Evolutionary conservation across 2,888 invertebrate species (phyloP).

Genomic region (Callosobruchus maculatus): DNA sequence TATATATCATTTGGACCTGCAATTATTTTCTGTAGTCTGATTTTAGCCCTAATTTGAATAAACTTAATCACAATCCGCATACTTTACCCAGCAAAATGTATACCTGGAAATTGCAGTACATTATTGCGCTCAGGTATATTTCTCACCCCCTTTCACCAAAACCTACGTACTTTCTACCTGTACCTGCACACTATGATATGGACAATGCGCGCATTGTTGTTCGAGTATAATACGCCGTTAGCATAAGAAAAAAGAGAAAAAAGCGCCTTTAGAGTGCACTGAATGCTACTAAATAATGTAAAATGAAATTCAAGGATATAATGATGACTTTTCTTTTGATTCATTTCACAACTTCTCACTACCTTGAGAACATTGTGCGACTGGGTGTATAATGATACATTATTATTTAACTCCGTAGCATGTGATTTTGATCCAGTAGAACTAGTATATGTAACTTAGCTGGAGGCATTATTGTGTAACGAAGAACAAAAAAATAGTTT

Average conservation of each 20-base stretch:
- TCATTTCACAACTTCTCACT: constrained; percentile 11
- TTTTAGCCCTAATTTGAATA: too few species aligned
- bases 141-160: neutral
- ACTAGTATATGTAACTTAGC: neutral
- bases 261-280: constrained; percentile 7
- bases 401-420: constrained; percentile 1
- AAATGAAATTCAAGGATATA: constrained; percentile 13
- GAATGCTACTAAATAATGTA: constrained; percentile 8
- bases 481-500: too few species aligned
- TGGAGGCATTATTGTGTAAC: too few species aligned
- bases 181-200: neutral
- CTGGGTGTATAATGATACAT: constrained; percentile 9
- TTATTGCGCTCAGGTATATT: neutral
- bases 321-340: constrained; percentile 8
- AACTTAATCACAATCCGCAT: too few species aligned
- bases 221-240: neutral
- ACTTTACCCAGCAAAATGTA: too few species aligned
- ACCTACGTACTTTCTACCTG: neutral
- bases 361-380: constrained; percentile 5
- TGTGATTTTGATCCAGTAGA: neutral
- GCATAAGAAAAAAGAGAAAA: constrained; percentile 7
- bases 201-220: neutral
- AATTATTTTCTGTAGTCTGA: too few species aligned
- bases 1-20: too few species aligned
- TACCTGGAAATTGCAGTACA: too few species aligned